Percentiles rank a stretch among this genome's conserved stretches.
Conservation (phyloP, 2,113 vertebrate genomes). For the Entelurus aequoreus region DNA sequence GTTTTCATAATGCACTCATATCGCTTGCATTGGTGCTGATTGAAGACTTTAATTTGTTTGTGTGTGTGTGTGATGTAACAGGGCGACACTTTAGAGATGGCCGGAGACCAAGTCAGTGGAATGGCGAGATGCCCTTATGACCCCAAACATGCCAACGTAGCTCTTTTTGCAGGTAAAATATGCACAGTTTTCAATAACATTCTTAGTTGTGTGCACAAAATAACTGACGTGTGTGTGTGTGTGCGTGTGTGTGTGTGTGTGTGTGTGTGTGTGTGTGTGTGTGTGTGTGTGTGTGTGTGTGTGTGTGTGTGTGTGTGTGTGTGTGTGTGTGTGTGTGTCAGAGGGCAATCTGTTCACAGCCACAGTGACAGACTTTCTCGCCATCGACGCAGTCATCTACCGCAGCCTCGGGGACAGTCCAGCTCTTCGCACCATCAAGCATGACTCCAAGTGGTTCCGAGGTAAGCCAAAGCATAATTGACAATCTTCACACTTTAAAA, state of each 20-base stretch:
- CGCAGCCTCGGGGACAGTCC: constrained; percentile 88
- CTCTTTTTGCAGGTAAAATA: constrained; percentile 85
- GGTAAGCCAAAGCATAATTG: constrained; percentile 64
- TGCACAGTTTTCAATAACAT: not conserved
- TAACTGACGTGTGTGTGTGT: constrained; percentile 15
- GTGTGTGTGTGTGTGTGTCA: constrained; percentile 42
- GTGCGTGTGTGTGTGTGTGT: constrained; percentile 6
- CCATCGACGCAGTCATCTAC: constrained; percentile 95
- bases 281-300: constrained; percentile 15
- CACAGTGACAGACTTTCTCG: constrained; percentile 93
- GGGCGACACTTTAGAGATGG: constrained; percentile 87
- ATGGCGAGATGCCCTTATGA: constrained; percentile 97
- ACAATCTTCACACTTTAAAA: no score
- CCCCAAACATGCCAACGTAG: constrained; percentile 93
- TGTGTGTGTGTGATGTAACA: constrained; percentile 42
- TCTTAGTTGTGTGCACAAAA: not conserved
- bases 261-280: constrained; percentile 11
- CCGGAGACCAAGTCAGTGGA: constrained; percentile 86
- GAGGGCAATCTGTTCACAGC: constrained; percentile 94
- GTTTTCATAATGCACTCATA: constrained; percentile 39
- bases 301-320: constrained; percentile 16
- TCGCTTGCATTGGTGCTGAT: constrained; percentile 26
- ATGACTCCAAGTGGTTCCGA: constrained; percentile 98
- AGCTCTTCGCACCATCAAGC: constrained; percentile 90
- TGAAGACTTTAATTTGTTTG: constrained; percentile 22